Base-by-base conservation (phyloP, 2,113 vertebrate species). In the Elephantulus edwardii region DNA sequence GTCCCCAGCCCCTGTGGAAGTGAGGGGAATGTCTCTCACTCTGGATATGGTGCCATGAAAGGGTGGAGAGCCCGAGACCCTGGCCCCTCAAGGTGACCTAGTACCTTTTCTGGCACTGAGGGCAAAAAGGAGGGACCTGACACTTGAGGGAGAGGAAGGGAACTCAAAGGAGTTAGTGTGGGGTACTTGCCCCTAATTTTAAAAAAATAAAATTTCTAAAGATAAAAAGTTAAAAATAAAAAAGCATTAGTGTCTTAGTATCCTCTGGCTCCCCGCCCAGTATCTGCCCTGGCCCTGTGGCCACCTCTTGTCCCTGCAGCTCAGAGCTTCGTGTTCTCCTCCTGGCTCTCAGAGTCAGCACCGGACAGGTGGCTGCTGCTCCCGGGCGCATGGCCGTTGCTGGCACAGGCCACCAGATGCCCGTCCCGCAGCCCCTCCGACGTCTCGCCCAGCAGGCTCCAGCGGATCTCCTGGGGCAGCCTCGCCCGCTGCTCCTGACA, bases 391-490 rank as follows among this genome's bases (percentile, higher is more conserved):
- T 97, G 91, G 92, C 97, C 98, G 0, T 97, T 97, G 93, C 96
- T 97, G 91, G 96, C 93, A 82, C 94, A 95, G 80, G 94, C 95
- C 88, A 93, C 91, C n/a, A 89, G 81, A n/a, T 62, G 88, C 83
- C 94, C 38, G 1, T 93, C 95, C 58, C 78, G 89, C 38, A 91
- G 76, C 64, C 75, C 88, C 33, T 89, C 97, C 5, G 97, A 96
- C 0, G 96, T 96, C 89, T 98, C 97, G 42, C 97, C 86, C 83
- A 98, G 97, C 86, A 99, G 97, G 95, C 98, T 97, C 82, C 96
- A 91, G 72, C 97, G 95, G 95, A 98, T 97, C 86, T 99, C 98
- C 76, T 98, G 97, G 0, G 97, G 98, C 26, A 99, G 96, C 2
- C 70, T 93, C 2, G 88, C 95, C 11, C 93, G 94, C 90, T 98